Evolutionary conservation across 2,888 invertebrate genomes (phyloP), one percentile per base, ranked within the genome.

Genomic region (Phorcus lineatus): DNA sequence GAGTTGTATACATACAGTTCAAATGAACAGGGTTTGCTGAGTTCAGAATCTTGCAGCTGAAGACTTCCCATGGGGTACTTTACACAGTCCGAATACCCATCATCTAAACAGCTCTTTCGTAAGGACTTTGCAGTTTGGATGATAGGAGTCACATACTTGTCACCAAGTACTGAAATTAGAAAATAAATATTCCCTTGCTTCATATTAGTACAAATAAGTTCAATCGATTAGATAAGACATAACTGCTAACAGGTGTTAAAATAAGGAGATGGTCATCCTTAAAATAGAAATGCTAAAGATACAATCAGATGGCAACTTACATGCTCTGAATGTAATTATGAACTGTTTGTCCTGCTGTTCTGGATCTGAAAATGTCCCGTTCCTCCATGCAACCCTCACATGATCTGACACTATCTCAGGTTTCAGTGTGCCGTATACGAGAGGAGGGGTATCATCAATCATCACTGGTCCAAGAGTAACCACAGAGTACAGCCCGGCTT

Each of bases 371-470:
- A 87, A 83, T 7, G 80, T 78, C 17, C 81, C 54, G 9, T 81
- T 84, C 1, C 78, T 77, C 87, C 88, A 88, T 0, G 80, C 67
- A 9, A 86, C 52, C 11, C 75, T 17, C 9, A 87, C 54, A 16
- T 77, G 11, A 3, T 78, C 55, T 2, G 62, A 47, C 3, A 66
- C 77, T n/a, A 86, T 53, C 2, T 13, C 57, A 0, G 84, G 76
- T 4, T 52, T 19, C 9, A 84, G 75, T 0, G 28, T 52, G 6
- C 47, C 31, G 31, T 53, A 70, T 19, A 81, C 78, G 2, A 76
- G 2, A 9, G 88, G 88, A 1, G 88, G 85, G 1, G 86, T 85
- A 57, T 87, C 84, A 75, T 88, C 86, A 36, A 86, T 82, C 3
- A 86, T 28, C 6, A 87, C 52, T 17, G 88, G 86, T 7, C 87